Conservation (phyloP, 2,888 invertebrate species). For the Cephus nigrinus region DNA sequence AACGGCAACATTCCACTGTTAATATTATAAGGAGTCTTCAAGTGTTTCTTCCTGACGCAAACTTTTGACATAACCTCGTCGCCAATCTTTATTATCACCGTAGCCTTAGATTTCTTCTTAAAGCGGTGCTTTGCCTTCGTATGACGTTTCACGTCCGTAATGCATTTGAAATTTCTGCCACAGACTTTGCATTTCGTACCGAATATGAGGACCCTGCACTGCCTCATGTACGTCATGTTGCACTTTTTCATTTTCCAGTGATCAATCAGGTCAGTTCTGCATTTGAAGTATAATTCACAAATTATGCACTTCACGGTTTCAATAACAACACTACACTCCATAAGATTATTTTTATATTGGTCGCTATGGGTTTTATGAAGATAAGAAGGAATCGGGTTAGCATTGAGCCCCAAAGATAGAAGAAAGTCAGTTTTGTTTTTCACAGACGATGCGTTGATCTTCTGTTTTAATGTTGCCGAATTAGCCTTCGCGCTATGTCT, state of each 20-base stretch:
- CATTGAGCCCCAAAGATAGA: background rate
- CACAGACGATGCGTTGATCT: background rate
- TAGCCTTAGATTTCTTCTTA: constrained; percentile 24
- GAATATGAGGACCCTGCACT: constrained; percentile 43
- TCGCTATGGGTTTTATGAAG: background rate
- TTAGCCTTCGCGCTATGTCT: background rate
- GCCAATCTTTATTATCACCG: constrained; percentile 38
- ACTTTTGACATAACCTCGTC: constrained; percentile 37
- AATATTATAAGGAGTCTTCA: constrained; percentile 13
- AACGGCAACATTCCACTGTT: background rate
- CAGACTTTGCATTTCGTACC: constrained; percentile 42
- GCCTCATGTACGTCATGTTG: constrained; percentile 7
- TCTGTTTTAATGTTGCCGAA: constrained; percentile 10
- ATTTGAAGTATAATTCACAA: constrained; percentile 46
- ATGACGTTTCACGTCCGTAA: constrained; percentile 30
- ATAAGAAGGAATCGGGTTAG: background rate
- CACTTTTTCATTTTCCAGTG: constrained; percentile 20
- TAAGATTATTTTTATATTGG: constrained; percentile 16
- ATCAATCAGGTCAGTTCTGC: constrained; percentile 36
- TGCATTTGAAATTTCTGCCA: constrained; percentile 43
- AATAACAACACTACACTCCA: constrained; percentile 44
- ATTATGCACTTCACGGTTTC: constrained; percentile 36
- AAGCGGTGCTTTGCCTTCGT: constrained; percentile 26
- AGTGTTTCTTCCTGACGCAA: constrained; percentile 36
- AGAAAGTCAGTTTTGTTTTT: constrained; percentile 2